Base-by-base conservation (phyloP, 1,140 invertebrate species). In the Stegodyphus mimosarum region DNA sequence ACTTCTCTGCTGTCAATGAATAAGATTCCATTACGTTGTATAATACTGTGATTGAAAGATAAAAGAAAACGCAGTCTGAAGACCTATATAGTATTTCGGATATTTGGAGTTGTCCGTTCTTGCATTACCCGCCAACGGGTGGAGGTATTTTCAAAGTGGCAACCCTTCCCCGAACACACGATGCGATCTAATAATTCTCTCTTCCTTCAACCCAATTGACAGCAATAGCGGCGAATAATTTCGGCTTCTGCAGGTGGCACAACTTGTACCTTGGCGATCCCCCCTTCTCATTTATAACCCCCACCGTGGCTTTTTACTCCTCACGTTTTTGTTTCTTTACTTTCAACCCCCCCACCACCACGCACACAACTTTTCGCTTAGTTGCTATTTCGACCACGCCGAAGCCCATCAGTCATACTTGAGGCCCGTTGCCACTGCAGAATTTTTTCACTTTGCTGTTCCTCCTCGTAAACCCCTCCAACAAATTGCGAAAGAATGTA, bases 171-270 rank as follows among this genome's bases (percentile, higher is more conserved):
- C 53, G 51, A 15, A 18, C 18, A n/a, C 52, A 33, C 52, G 50
- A 6, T 10, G 70, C 33, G 52, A 60, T 74, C 52, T 74, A 60
- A 74, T 74, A 74, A 74, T 18, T 33, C 72, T 53, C 9, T 52
- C 48, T 74, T 51, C 72, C 18, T 52, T 6, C 17, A 11, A 50
- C 18, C n/a, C 53, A 74, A 74, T 74, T 74, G 72, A 55, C 72
- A 52, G 72, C 52, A 74, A 74, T 74, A 74, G 72, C 55, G 52
- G 72, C 52, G 9, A 74, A 53, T 48, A 52, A 60, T 9, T 18
- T 9, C 6, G 17, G 13, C 52, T 55, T 74, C 52, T 74, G 69
- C 48, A 74, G 72, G 72, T 74, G 72, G 55, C 55, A 60, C 9
- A 15, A 15, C 55, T 10, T 15, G 55, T 60, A 9, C 55, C 55